These are phyloP conservation scores for Acleris literana DNA, from an alignment of 2,888 invertebrate species.

Conservation along the genomic window DNA sequence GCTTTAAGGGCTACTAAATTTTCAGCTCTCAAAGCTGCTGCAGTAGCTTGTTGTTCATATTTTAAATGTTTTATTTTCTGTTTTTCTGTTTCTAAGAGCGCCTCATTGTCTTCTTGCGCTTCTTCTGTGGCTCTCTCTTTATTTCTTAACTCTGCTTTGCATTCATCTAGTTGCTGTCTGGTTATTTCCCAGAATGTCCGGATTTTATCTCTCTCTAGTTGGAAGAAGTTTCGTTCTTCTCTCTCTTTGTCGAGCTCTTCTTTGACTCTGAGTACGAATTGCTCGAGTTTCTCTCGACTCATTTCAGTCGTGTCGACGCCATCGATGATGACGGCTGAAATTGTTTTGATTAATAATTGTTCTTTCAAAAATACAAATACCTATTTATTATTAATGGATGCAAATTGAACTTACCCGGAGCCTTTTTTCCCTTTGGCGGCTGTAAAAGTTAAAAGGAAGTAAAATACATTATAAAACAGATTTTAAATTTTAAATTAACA, in stretches of 20 bases:
- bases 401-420: conserved; percentile 56
- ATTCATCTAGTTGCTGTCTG: conserved; percentile 93
- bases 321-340: conserved; percentile 88
- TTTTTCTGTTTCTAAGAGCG: conserved; percentile 93
- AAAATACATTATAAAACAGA: no score
- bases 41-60: conserved; percentile 94
- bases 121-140: conserved; percentile 93
- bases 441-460: conserved; percentile 47
- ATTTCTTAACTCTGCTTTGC: conserved; percentile 87
- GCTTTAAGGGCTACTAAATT: conserved; percentile 91
- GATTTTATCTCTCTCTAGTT: conserved; percentile 96
- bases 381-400: no score
- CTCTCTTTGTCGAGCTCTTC: conserved; percentile 97
- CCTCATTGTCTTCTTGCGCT: conserved; percentile 92
- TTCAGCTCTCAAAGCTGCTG: conserved; percentile 93
- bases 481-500: no score
- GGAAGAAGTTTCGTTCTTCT: conserved; percentile 97
- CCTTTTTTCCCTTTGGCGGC: conserved; percentile 75
- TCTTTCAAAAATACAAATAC: background rate
- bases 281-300: conserved; percentile 96
- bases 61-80: conserved; percentile 97
- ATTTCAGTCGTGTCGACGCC: conserved; percentile 96
- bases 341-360: conserved; percentile 8
- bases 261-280: conserved; percentile 92
- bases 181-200: conserved; percentile 98